Conservation (phyloP, 2,113 vertebrate species). For the Perognathus longimembris region DNA sequence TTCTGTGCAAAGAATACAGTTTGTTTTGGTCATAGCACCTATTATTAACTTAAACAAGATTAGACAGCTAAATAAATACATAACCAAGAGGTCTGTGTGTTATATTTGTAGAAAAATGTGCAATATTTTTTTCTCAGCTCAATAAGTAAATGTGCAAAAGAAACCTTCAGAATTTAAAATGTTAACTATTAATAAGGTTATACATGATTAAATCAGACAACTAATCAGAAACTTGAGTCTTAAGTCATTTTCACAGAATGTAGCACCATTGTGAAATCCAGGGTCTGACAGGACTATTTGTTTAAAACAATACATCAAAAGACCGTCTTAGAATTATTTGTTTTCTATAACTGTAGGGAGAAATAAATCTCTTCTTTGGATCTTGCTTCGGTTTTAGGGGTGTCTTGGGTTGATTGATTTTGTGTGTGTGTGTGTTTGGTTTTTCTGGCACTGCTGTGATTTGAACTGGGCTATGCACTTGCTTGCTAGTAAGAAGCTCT, state of each 20-base stretch:
- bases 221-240: constrained; percentile 20
- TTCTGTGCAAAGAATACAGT: neutral
- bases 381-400: neutral
- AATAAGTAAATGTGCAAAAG: constrained; percentile 44
- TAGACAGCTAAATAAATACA: neutral
- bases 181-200: constrained; percentile 31
- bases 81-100: constrained; percentile 1
- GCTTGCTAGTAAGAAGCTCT: no score
- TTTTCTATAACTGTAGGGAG: constrained; percentile 5
- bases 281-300: neutral
- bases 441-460: no score
- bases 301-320: constrained; percentile 9
- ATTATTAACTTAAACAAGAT: neutral
- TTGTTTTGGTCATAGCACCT: constrained; percentile 5
- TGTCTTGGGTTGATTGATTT: neutral
- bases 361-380: neutral
- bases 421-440: no score
- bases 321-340: constrained; percentile 19
- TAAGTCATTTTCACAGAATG: constrained; percentile 2
- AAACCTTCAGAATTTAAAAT: constrained; percentile 26
- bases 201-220: neutral
- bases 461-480: no score
- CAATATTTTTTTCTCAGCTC: neutral
- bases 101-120: constrained; percentile 24
- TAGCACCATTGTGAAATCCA: constrained; percentile 36